Conservation (phyloP, 2,888 invertebrate species). For the Rosalia funebris region DNA sequence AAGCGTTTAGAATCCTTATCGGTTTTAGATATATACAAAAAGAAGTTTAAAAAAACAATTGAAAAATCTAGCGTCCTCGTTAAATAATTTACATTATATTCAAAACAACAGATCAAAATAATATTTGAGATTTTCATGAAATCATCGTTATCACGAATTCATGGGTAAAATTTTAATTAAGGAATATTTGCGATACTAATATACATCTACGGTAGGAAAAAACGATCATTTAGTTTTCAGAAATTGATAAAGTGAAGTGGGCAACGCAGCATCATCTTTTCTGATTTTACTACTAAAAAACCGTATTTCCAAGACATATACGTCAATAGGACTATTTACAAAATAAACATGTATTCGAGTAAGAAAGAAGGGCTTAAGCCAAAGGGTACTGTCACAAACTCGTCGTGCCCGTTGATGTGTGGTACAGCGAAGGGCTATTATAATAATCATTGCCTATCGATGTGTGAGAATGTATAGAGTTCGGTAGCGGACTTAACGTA, state of each 20-base stretch:
- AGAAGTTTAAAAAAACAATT: conserved; percentile 27
- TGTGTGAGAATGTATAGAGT: conserved; percentile 68
- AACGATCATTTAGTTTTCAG: conserved; percentile 6
- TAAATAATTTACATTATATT: conserved; percentile 26
- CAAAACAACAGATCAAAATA: conserved; percentile 34
- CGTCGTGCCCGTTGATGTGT: conserved; percentile 75
- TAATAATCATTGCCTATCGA: conserved; percentile 78
- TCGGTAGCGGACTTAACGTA: conserved; percentile 71
- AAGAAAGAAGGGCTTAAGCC: conserved; percentile 71
- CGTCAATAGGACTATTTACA: conserved; percentile 27
- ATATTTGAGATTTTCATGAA: conserved; percentile 32
- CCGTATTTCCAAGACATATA: conserved; percentile 26
- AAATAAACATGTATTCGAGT: conserved; percentile 41
- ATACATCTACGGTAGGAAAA: conserved; percentile 7
- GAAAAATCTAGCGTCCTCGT: conserved; percentile 5
- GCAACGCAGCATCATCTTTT: background rate
- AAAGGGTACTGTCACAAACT: conserved; percentile 94
- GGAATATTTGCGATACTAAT: conserved; percentile 10
- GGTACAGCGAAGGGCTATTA: conserved; percentile 86
- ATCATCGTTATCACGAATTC: background rate
- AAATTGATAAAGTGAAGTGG: conserved; percentile 2
- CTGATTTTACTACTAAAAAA: conserved; percentile 11
- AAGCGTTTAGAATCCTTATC: conserved; percentile 37
- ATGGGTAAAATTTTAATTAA: conserved; percentile 19
- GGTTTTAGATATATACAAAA: conserved; percentile 26